Conservation (phyloP, 2,888 invertebrate species). For the Dinocampus coccinellae region DNA sequence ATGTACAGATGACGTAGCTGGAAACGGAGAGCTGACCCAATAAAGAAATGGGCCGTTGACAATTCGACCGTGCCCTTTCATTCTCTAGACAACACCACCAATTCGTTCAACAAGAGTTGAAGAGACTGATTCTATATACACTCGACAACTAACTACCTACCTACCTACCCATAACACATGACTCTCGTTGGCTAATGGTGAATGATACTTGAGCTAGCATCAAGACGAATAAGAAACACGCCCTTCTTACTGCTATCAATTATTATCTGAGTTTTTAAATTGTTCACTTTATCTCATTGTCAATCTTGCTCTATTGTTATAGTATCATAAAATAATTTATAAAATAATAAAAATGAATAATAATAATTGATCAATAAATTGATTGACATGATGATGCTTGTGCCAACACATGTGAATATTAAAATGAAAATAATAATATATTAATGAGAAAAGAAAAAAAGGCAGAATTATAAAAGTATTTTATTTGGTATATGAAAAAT, state of each 20-base stretch:
- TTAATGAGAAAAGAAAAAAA: not conserved
- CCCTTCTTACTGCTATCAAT: conserved; percentile 13
- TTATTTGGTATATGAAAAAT: not conserved
- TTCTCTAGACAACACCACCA: not conserved
- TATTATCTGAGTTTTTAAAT: not conserved
- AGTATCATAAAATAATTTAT: not conserved
- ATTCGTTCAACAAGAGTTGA: not conserved
- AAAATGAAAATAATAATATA: too few species aligned
- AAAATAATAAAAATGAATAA: not conserved
- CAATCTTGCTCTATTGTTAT: not conserved
- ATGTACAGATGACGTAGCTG: conserved; percentile 32
- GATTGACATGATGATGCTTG: not conserved
- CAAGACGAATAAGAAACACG: conserved; percentile 39
- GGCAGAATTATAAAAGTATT: not conserved
- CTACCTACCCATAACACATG: not conserved
- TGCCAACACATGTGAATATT: too few species aligned
- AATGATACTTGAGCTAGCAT: conserved; percentile 36
- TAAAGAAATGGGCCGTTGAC: conserved; percentile 53
- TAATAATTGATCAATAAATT: not conserved
- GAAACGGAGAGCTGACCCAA: conserved; percentile 56
- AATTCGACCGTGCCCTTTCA: conserved; percentile 4
- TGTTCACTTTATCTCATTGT: not conserved
- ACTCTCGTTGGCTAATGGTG: conserved; percentile 37
- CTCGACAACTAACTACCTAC: too few species aligned
- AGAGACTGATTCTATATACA: not conserved